phyloP scores from a whole-genome alignment of 2,113 vertebrate genomes.

The Melanostigma gelatinosum region DNA sequence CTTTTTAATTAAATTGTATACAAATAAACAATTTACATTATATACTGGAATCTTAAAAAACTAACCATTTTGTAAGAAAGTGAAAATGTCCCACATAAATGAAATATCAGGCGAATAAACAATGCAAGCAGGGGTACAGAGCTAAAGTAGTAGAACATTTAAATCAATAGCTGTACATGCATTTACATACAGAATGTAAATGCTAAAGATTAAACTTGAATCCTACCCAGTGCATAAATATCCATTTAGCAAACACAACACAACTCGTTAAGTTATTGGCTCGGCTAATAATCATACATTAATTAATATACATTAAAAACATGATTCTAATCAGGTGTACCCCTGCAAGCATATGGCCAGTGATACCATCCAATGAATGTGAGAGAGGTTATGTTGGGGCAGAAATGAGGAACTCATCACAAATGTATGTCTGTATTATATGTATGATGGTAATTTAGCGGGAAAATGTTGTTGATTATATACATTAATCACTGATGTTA shows the following conservation, averaged over 20 bases:
- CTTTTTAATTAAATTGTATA: neutral
- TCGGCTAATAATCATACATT: neutral
- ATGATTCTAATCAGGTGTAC: neutral
- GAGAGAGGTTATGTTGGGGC: neutral
- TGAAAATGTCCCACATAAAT: constrained; percentile 63
- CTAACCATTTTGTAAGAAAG: constrained; percentile 8
- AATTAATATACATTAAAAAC: neutral
- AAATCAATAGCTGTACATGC: neutral
- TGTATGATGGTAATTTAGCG: neutral
- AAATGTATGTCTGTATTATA: neutral
- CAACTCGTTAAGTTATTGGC: neutral
- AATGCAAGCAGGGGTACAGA: constrained; percentile 39
- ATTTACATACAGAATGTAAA: neutral
- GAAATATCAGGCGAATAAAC: constrained; percentile 17
- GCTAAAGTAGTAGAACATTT: neutral
- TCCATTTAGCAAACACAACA: neutral
- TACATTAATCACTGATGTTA: constrained; percentile 5
- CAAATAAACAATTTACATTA: neutral
- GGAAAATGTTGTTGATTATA: constrained; percentile 1
- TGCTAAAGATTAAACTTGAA: neutral
- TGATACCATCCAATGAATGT: constrained; percentile 15
- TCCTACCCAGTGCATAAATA: neutral
- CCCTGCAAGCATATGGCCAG: constrained; percentile 35
- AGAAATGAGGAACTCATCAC: neutral
- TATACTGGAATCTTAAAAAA: neutral